Conservation (phyloP, 2,888 invertebrate species). For the Xanthorhoe spadicearia region DNA sequence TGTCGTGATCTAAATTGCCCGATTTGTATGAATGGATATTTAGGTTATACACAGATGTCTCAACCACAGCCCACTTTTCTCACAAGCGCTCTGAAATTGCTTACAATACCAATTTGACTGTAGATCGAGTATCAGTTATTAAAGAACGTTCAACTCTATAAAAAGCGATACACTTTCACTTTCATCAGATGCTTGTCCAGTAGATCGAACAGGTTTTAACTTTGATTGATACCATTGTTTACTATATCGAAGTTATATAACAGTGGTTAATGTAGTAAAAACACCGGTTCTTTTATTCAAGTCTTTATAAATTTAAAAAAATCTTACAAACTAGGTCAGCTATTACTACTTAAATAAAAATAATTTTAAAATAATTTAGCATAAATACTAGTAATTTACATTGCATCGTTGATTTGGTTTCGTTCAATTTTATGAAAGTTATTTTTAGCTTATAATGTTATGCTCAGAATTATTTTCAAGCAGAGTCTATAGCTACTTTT, state of each 20-base stretch:
- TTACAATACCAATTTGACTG: constrained; percentile 43
- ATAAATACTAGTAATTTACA: constrained; percentile 51
- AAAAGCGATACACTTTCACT: constrained; percentile 67
- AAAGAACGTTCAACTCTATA: constrained; percentile 62
- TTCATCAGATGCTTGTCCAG: constrained; percentile 51
- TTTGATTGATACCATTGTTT: constrained; percentile 32
- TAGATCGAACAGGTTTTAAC: constrained; percentile 34
- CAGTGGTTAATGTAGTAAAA: constrained; percentile 10
- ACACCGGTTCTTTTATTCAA: constrained; percentile 53
- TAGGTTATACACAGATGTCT: constrained; percentile 57
- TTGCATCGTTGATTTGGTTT: constrained; percentile 75
- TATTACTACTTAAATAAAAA: constrained; percentile 33
- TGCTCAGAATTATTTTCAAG: constrained; percentile 3
- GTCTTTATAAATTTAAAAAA: constrained; percentile 51
- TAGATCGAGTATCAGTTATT: constrained; percentile 44
- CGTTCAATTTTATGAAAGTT: constrained; percentile 49
- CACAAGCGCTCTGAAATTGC: constrained; percentile 39
- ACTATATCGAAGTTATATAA: constrained; percentile 6
- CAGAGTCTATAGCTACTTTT: neutral
- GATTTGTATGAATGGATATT: constrained; percentile 55
- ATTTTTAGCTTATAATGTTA: constrained; percentile 23
- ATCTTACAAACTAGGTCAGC: constrained; percentile 25
- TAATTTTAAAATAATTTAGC: constrained; percentile 43
- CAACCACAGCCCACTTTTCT: constrained; percentile 53
- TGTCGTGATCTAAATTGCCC: constrained; percentile 1